Evolutionary conservation across 1,140 invertebrate species (phyloP), one percentile per base, ranked within the genome.

Genomic region (Gyrodactylus bullatarudis): DNA sequence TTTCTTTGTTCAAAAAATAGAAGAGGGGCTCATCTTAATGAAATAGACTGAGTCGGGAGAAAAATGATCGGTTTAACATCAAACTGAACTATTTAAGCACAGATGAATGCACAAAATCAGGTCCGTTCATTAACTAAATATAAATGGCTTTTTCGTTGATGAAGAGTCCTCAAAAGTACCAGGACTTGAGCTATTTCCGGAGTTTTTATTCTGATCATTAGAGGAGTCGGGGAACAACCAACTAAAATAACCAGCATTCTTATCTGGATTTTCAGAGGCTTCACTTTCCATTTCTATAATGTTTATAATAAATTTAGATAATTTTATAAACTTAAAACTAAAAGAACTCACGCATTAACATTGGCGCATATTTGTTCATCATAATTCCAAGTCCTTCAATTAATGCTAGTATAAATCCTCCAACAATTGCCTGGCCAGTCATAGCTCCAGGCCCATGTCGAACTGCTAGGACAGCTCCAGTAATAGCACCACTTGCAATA

Each of bases 311-410:
- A 54, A 54, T 54, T 54, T n/a, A 16, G 34, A 54, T 16, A 54
- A n/a, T 54, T 54, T 54, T 54, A n/a, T 54, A 54, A 54, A 8
- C 8, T n/a, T n/a, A 54, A n/a, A 54, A 54, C 8, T 16, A 54
- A 54, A 54, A 16, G 34, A 54, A 54, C 34, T 54, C 34, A 54
- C 34, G 34, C 34, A 54, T 54, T n/a, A 54, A 54, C 34, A 54
- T 71, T 8, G 69, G 69, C 26, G 87, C 86, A 77, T 89, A 84
- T 78, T 89, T 84, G 21, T 88, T 93, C 77, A 94, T 87, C 78
- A 93, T 82, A 76, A 98, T 92, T 74, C 90, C 89, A 76, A 96
- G 85, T 54, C 92, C 93, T 85, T 98, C 93, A 76, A 98, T 97
- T 75, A 97, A 82, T 34, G 90, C 91, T 73, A 98, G 82, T 26